These are phyloP conservation scores for Caenorhabditis macrosperma DNA, from an alignment of 2,888 invertebrate species.

Conservation along the genomic window DNA sequence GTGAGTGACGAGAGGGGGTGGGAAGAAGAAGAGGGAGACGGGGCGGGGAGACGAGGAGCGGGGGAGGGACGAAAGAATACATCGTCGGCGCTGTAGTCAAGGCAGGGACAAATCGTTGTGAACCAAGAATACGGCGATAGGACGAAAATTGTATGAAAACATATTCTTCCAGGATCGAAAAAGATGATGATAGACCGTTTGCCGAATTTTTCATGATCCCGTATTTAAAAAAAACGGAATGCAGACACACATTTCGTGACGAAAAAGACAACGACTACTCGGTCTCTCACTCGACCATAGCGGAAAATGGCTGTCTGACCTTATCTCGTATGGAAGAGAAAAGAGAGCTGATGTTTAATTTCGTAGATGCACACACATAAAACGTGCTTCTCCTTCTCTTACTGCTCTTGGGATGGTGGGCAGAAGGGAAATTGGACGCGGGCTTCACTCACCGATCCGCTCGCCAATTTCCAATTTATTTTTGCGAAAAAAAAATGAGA, in stretches of 20 bases:
- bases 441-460: conserved; percentile 32
- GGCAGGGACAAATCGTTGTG: neutral
- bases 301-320: conserved; percentile 5
- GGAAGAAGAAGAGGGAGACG: conserved; percentile 14
- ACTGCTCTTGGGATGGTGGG: conserved; percentile 15
- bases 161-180: too few species aligned
- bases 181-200: too few species aligned
- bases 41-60: neutral
- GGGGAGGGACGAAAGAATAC: conserved; percentile 2
- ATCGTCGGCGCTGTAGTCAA: neutral
- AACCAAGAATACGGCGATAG: neutral
- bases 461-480: conserved; percentile 19
- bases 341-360: conserved; percentile 37
- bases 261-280: too few species aligned
- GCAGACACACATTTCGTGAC: too few species aligned
- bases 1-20: conserved; percentile 8
- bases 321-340: conserved; percentile 16
- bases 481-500: conserved; percentile 10
- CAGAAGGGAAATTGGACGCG: conserved; percentile 45
- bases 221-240: too few species aligned
- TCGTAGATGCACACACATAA: conserved; percentile 45
- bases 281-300: neutral
- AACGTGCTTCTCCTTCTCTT: conserved; percentile 14
- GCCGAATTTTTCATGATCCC: too few species aligned
- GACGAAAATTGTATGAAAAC: too few species aligned